Percentiles rank a stretch among this genome's conserved stretches.
These are phyloP conservation scores for Eptatretus burgeri DNA, from an alignment of 2,113 vertebrate species.

Conservation along the genomic window DNA sequence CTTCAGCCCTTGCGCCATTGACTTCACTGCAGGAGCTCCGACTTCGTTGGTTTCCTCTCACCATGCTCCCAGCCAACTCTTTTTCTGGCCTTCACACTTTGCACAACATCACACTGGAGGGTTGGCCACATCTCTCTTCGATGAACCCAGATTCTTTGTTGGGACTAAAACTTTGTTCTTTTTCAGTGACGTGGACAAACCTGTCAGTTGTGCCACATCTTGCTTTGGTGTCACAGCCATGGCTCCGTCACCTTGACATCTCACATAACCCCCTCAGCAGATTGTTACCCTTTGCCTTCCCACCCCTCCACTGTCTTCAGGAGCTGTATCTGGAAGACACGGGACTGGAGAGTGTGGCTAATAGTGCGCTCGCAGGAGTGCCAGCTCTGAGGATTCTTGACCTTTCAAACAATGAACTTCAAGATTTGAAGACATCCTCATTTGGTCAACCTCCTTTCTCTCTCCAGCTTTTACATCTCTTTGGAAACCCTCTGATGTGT, in stretches of 20 bases:
- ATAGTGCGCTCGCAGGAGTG: conserved; percentile 65
- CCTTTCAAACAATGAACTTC: conserved; percentile 59
- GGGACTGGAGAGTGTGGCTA: conserved; percentile 49
- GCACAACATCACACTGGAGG: conserved; percentile 67
- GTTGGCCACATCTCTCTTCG: conserved; percentile 85
- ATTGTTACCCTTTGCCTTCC: conserved; percentile 73
- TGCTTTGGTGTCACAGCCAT: conserved; percentile 68
- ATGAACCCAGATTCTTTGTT: conserved; percentile 93
- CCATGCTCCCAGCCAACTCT: conserved; percentile 69
- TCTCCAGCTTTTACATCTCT: conserved; percentile 65
- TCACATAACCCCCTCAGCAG: conserved; percentile 72
- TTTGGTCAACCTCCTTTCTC: conserved; percentile 75
- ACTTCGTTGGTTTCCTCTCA: conserved; percentile 74
- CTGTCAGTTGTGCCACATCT: conserved; percentile 65
- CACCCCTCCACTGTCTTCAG: conserved; percentile 67
- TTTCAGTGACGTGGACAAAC: conserved; percentile 74
- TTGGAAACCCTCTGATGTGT: conserved; percentile 72
- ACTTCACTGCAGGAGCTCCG: conserved; percentile 54
- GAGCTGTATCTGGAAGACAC: conserved; percentile 81
- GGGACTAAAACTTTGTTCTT: conserved; percentile 74
- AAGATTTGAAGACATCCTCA: conserved; percentile 59
- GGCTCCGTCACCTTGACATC: conserved; percentile 78
- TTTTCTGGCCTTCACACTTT: conserved; percentile 71
- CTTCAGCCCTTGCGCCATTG: conserved; percentile 76
- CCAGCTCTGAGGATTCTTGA: conserved; percentile 82